These are phyloP conservation scores for Thamnophis sirtalis DNA, from an alignment of 2,113 vertebrate genomes.

Conservation along the genomic window DNA sequence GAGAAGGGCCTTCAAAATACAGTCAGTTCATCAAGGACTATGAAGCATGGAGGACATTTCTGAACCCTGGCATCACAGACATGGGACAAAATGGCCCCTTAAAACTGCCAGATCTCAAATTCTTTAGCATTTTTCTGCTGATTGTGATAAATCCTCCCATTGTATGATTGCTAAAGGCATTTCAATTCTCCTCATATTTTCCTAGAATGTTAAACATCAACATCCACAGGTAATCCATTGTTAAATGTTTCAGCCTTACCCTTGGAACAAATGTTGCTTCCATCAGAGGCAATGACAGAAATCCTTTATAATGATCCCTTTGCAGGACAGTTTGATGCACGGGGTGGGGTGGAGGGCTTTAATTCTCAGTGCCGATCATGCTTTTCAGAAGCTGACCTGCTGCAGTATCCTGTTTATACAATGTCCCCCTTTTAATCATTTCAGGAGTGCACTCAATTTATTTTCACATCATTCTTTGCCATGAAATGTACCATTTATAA, in stretches of 20 bases:
- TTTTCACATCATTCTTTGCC: constrained; percentile 61
- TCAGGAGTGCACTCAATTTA: constrained; percentile 49
- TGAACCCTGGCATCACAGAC: not conserved
- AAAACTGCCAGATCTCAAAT: not conserved
- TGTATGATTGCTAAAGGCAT: not conserved
- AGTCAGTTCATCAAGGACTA: too few species aligned
- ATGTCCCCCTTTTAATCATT: constrained; percentile 57
- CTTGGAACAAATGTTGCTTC: not conserved
- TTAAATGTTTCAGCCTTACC: not conserved
- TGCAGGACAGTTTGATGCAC: fast-evolving
- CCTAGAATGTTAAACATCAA: constrained; percentile 26
- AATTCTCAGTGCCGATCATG: not conserved
- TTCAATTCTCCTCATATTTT: constrained; percentile 14
- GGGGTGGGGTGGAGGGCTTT: not conserved
- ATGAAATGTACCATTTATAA: constrained; percentile 64
- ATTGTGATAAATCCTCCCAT: not conserved
- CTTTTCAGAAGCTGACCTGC: constrained; percentile 24
- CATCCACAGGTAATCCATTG: constrained; percentile 2
- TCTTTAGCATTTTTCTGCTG: not conserved
- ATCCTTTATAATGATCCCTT: constrained; percentile 12
- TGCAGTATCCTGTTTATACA: constrained; percentile 57
- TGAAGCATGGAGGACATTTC: not conserved
- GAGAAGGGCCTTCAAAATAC: not conserved
- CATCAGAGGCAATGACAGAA: constrained; percentile 7
- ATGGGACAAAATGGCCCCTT: not conserved